Base-by-base conservation (phyloP, 2,113 vertebrate species). In the Caranx ignobilis region DNA sequence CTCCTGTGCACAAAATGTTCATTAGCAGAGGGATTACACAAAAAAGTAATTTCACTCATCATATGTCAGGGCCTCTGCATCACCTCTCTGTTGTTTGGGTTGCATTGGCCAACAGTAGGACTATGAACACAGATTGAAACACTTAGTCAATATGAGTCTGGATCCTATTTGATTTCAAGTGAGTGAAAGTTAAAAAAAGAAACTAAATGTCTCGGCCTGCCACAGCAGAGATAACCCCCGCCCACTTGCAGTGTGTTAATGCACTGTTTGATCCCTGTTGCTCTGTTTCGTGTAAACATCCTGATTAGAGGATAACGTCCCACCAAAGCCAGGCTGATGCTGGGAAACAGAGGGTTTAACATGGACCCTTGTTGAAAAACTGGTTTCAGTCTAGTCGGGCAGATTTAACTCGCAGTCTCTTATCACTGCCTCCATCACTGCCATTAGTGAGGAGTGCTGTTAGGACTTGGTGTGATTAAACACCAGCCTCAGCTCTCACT, bases 381-480 rank as follows among this genome's bases (percentile, higher is more conserved):
- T 34, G 34, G 54, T 50, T 60, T 2, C 4, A 39, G 64, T 68
- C 16, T 8, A 11, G 31, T 76, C 10, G 21, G 47, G 65, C 55
- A 41, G 43, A 77, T 82, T 78, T 52, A 32, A 50, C 70, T 66
- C 37, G 63, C 39, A 18, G 50, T 39, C 0, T 62, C 65, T 89
- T 77, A 84, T 84, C 84, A 18, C 19, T 3, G n/a, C 55, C 37
- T 73, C 47, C 74, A 83, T 88, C 79, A 43, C 13, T 37, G 55
- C 45, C 3, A 31, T 77, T 66, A 72, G 75, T 57, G 69, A 79
- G 52, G 21, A 71, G 61, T 34, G 75, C 72, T 57, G 56, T 54
- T 67, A 67, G n/a, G 34, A 21, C 31, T 55, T 54, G 2, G 41
- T 10, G 11, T 16, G 45, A 76, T 64, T 66, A 62, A 68, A 83